A percentile compares a stretch with the other conserved stretches of the same genome.
phyloP scores from a whole-genome alignment of 2,888 invertebrate genomes.

The Flexamia atlantica region DNA sequence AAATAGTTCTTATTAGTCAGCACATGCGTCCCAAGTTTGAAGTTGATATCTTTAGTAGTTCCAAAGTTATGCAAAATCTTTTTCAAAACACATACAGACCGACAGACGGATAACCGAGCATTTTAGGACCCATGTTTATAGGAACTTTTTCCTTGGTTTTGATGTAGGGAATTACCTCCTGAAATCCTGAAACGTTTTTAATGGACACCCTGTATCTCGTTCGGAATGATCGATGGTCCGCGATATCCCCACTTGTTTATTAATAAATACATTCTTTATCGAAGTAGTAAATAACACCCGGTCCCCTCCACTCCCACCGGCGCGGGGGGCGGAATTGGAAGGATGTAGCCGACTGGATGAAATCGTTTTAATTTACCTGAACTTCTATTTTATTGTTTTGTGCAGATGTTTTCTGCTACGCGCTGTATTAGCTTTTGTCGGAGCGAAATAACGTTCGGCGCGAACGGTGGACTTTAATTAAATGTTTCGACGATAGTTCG shows the following conservation, averaged over 20 bases:
- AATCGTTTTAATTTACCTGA: slow-evolving; percentile 45
- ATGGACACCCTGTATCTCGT: too few relatives aligned
- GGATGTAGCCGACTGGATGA: slow-evolving; percentile 43
- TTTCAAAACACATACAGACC: too few relatives aligned
- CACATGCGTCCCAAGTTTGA: too few relatives aligned
- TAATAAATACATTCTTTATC: slow-evolving; percentile 48
- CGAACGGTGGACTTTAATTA: slow-evolving; percentile 40
- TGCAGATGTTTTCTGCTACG: slow-evolving; percentile 43
- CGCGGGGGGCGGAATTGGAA: slow-evolving; percentile 21
- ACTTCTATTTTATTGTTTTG: slow-evolving; percentile 43
- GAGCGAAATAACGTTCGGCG: slow-evolving; percentile 27
- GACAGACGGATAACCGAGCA: too few relatives aligned
- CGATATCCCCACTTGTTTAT: slow-evolving; percentile 40
- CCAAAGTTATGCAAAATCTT: too few relatives aligned
- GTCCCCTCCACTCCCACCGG: background rate
- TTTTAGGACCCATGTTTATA: too few relatives aligned
- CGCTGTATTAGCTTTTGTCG: slow-evolving; percentile 41
- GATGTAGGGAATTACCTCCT: too few relatives aligned
- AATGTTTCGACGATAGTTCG: slow-evolving; percentile 33
- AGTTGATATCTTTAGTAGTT: too few relatives aligned
- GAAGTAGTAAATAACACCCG: slow-evolving; percentile 32
- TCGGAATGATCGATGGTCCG: slow-evolving; percentile 1
- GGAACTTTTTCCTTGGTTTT: too few relatives aligned
- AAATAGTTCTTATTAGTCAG: too few relatives aligned
- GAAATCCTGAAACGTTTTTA: too few relatives aligned